These are phyloP conservation scores for Corythaeola cristata DNA, from an alignment of 2,113 vertebrate species.

Conservation along the genomic window DNA sequence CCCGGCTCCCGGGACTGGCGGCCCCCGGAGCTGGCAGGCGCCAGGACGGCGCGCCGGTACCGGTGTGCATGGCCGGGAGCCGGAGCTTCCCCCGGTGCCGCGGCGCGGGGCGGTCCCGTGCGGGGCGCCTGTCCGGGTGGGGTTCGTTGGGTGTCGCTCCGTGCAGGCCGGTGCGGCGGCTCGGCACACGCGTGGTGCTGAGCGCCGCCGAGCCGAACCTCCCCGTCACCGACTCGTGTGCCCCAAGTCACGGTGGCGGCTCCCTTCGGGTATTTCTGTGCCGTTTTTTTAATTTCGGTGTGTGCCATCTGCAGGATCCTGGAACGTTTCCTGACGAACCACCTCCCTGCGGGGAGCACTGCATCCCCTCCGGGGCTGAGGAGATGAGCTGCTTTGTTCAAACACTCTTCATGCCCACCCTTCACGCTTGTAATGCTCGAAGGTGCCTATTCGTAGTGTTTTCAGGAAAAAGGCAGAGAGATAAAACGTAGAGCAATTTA, in stretches of 20 bases:
- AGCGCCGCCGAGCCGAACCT: neutral
- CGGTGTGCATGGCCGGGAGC: neutral
- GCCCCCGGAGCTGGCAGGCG: neutral
- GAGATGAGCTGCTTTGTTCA: neutral
- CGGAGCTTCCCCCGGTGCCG: neutral
- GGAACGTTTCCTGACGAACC: fast-evolving
- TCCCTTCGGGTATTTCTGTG: neutral
- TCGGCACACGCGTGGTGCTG: neutral
- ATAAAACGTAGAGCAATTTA: neutral
- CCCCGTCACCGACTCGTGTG: neutral
- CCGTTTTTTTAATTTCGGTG: fast-evolving
- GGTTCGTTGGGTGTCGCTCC: neutral
- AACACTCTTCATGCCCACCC: neutral
- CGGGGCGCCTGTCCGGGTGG: neutral
- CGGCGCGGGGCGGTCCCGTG: neutral
- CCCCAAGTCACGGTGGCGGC: neutral
- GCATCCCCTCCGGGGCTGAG: neutral
- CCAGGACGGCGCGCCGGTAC: neutral
- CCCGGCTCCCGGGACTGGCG: neutral
- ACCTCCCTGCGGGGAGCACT: neutral
- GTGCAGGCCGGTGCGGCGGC: neutral
- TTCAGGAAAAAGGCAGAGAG: neutral
- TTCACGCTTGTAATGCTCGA: neutral
- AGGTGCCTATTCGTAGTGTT: fast-evolving
- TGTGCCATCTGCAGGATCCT: neutral